Evolutionary conservation across 1,140 invertebrate genomes (phyloP).

Genomic region (Zaprionus tsacasi): DNA sequence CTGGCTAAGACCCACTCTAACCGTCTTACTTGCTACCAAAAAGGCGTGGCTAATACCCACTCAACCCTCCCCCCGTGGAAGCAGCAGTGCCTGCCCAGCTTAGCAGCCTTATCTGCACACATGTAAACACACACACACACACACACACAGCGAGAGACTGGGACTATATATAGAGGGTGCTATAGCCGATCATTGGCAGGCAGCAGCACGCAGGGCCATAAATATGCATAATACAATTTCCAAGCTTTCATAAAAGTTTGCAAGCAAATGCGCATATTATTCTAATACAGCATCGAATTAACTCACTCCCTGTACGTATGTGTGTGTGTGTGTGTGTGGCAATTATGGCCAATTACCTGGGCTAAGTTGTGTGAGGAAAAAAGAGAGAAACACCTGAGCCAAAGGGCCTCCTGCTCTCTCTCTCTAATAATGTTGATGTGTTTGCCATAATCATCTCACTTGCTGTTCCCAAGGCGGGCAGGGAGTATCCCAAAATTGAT

Average conservation of each 20-base stretch:
- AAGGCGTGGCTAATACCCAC: not conserved
- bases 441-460: constrained; percentile 75
- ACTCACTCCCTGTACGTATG: constrained; percentile 21
- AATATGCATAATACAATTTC: constrained; percentile 78
- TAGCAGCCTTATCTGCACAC: constrained; percentile 21
- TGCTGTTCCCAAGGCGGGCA: constrained; percentile 37
- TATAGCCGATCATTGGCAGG: constrained; percentile 37
- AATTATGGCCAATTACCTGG: constrained; percentile 65
- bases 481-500: constrained; percentile 47
- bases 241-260: constrained; percentile 74
- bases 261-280: constrained; percentile 79
- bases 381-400: constrained; percentile 52
- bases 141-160: not conserved
- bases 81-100: not conserved
- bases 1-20: not conserved
- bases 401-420: constrained; percentile 35
- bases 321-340: constrained; percentile 30
- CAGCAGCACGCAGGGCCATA: constrained; percentile 54
- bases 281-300: constrained; percentile 76
- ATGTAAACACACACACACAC: not conserved
- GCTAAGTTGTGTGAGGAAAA: constrained; percentile 56
- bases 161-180: not conserved
- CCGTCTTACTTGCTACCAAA: not conserved
- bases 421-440: constrained; percentile 54
- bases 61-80: not conserved